Percentiles rank a stretch among this genome's conserved stretches.
These are phyloP conservation scores for Neoscelio sp. DNA, from an alignment of 2,888 invertebrate species.

Conservation along the genomic window DNA sequence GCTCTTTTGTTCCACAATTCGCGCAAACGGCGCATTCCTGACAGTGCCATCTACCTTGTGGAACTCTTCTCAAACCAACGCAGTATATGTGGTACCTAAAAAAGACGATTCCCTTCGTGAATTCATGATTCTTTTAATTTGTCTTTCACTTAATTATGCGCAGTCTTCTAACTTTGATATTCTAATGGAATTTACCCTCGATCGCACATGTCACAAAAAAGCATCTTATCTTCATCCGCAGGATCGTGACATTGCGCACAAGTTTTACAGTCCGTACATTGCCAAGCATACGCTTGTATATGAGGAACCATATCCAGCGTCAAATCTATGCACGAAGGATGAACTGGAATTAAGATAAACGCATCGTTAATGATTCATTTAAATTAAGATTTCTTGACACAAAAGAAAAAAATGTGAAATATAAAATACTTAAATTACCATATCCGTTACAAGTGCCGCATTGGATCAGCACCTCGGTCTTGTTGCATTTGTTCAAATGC, in stretches of 20 bases:
- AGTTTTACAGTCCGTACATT: conserved; percentile 96
- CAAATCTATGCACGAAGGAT: conserved; percentile 95
- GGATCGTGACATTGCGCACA: conserved; percentile 93
- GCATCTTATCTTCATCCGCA: conserved; percentile 94
- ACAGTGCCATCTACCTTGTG: conserved; percentile 96
- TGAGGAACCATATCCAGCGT: conserved; percentile 92
- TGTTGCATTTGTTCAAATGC: conserved; percentile 83
- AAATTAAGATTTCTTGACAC: too few species aligned
- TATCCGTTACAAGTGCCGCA: conserved; percentile 86
- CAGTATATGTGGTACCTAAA: conserved; percentile 93
- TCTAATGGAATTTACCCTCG: conserved; percentile 86
- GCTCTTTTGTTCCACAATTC: conserved; percentile 84
- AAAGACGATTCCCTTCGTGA: too few species aligned
- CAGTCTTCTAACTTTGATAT: too few species aligned
- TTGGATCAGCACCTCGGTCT: conserved; percentile 85
- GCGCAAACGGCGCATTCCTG: conserved; percentile 89
- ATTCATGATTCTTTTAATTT: too few species aligned
- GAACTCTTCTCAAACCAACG: conserved; percentile 91
- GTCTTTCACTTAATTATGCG: too few species aligned
- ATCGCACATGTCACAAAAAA: conserved; percentile 97
- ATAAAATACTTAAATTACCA: too few species aligned
- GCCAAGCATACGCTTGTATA: conserved; percentile 95
- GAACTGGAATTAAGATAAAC: conserved; percentile 86
- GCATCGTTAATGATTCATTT: background rate
- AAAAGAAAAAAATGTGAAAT: too few species aligned